Evolutionary conservation across 2,888 invertebrate species (phyloP).

Genomic region (Melipona bicolor): DNA sequence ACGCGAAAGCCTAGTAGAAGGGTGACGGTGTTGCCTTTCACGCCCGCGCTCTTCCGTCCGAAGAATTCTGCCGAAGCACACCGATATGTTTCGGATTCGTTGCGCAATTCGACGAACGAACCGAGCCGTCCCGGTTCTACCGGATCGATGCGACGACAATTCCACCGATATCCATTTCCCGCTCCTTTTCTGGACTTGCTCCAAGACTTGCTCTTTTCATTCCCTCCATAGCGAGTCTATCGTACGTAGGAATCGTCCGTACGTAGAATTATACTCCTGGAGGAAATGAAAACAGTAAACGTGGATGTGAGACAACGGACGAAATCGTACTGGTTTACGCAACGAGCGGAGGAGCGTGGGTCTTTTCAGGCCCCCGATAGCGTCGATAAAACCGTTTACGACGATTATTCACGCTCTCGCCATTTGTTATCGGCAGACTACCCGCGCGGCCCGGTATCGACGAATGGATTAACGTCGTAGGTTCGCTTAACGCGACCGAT

Average conservation of each 20-base stretch:
- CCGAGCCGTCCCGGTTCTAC: not conserved
- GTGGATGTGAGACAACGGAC: constrained; percentile 24
- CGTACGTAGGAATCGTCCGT: not conserved
- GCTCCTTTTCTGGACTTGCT: not conserved
- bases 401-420: constrained; percentile 62
- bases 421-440: constrained; percentile 61
- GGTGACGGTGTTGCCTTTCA: constrained; percentile 49
- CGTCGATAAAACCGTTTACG: constrained; percentile 38
- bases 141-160: constrained; percentile 19
- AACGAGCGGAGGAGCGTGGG: constrained; percentile 6
- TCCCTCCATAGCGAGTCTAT: too few species aligned
- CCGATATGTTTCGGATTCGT: constrained; percentile 29
- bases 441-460: constrained; percentile 58
- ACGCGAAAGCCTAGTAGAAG: constrained; percentile 49
- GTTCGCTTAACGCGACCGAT: constrained; percentile 63
- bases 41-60: constrained; percentile 14
- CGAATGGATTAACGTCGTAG: constrained; percentile 64
- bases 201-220: not conserved
- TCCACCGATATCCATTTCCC: not conserved
- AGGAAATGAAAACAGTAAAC: not conserved
- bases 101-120: constrained; percentile 44
- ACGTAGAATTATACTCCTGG: too few species aligned
- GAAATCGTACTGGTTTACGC: constrained; percentile 30
- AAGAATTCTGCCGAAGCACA: constrained; percentile 36
- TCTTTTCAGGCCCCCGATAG: constrained; percentile 6